Base-by-base conservation (phyloP, 1,140 invertebrate genomes). In the Zaprionus taronus region DNA sequence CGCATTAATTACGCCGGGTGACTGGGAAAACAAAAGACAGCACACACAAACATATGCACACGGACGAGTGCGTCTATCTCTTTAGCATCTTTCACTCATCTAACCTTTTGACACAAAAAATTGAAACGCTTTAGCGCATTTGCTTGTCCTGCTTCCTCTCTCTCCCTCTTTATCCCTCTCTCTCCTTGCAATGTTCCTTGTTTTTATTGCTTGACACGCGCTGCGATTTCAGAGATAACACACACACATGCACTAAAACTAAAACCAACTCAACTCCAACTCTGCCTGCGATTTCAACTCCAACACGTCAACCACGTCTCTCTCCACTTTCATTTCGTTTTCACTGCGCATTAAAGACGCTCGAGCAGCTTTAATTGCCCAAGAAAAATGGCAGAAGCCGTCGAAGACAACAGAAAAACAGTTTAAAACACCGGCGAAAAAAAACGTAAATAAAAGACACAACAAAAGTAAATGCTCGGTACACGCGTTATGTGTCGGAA, bases 61-160 rank as follows among this genome's bases (percentile, higher is more conserved):
- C 36, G 7, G 26, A 15, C 56, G 55, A 56, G 28, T 76, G 31
- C 26, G 28, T 69, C 58, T 72, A 77, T 83, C 65, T 77, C 60
- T 38, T 71, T 60, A 68, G 49, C 68, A 83, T 87, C 78, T 87
- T 70, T 78, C 57, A 72, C 79, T 89, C 81, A 81, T 72, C 84
- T 89, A 89, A 84, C 84, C 81, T 84, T 89, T 89, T 89, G 85
- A 90, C 84, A 89, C 72, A 87, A 75, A 81, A 89, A 84, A 74
- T 89, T 81, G 69, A 90, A 89, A 89, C 81, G 84, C 72, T 90
- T 89, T 81, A 79, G 67, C 71, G 78, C 77, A 83, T 87, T 86
- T 74, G 53, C 68, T 73, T 73, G 72, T 68, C 76, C 28, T 31
- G 56, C 51, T 49, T 71, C 57, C 53, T 53, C 6, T 38, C 36